Evolutionary conservation across 2,888 invertebrate genomes (phyloP).

Genomic region (Agelastica alni): DNA sequence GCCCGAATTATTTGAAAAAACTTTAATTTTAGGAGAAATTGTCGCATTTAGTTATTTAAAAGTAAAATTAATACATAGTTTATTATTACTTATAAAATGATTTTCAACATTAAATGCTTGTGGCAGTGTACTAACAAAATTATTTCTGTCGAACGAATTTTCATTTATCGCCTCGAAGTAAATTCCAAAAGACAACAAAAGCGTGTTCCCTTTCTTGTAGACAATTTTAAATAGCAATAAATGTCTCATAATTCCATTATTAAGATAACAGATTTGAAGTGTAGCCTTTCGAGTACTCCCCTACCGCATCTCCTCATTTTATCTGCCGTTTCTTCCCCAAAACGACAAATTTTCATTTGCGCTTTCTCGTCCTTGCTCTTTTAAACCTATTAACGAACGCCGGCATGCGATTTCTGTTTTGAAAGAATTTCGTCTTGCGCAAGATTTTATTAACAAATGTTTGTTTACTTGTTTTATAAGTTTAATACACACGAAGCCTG

Average conservation of each 20-base stretch:
- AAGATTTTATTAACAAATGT: no score
- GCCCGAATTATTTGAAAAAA: no score
- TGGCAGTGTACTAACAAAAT: no score
- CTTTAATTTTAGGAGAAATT: no score
- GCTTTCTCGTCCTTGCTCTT: slow-evolving; percentile 6
- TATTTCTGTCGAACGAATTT: no score
- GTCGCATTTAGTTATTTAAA: no score
- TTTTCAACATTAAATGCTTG: no score
- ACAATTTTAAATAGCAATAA: slow-evolving; percentile 23
- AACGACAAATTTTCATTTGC: slow-evolving; percentile 16
- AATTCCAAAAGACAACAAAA: slow-evolving; percentile 18
- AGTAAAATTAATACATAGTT: no score
- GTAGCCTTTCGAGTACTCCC: slow-evolving; percentile 12
- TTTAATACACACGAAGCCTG: background rate
- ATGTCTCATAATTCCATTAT: slow-evolving; percentile 23
- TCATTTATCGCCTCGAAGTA: no score
- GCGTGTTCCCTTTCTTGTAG: slow-evolving; percentile 15
- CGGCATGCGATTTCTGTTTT: background rate
- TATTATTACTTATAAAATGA: no score
- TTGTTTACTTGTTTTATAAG: background rate
- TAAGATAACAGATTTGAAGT: slow-evolving; percentile 21
- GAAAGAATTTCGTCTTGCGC: no score
- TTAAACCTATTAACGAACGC: slow-evolving; percentile 11
- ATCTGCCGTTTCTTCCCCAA: slow-evolving; percentile 9
- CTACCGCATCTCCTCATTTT: slow-evolving; percentile 1